phyloP scores from a whole-genome alignment of 2,113 vertebrate genomes.

The Chaetodon auriga region DNA sequence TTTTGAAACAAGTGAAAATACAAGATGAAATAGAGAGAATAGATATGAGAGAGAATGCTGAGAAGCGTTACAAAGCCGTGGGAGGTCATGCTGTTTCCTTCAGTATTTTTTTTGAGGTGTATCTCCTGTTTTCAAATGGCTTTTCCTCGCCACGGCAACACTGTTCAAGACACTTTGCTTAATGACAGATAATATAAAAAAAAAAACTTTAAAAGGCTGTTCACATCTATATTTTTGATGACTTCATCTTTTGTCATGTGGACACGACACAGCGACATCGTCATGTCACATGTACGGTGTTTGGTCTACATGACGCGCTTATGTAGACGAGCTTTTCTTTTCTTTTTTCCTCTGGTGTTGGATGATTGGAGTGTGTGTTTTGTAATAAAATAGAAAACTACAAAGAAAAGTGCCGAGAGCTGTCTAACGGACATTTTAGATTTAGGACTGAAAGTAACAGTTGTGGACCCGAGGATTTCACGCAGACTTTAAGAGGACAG shows the following conservation, averaged over 20 bases:
- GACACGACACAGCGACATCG: constrained; percentile 41
- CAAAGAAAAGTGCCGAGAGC: constrained; percentile 56
- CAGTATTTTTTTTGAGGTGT: constrained; percentile 70
- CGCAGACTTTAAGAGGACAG: constrained; percentile 12
- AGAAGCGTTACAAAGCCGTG: constrained; percentile 52
- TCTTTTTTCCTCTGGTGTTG: constrained; percentile 39
- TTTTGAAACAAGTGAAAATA: constrained; percentile 67
- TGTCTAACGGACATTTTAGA: constrained; percentile 58
- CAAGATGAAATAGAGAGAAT: constrained; percentile 60
- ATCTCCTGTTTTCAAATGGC: constrained; percentile 72
- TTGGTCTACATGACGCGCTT: constrained; percentile 56
- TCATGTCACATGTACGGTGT: constrained; percentile 49
- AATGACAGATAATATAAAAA: constrained; percentile 49
- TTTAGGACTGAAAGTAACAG: constrained; percentile 13
- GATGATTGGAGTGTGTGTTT: constrained; percentile 75
- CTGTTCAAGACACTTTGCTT: constrained; percentile 77
- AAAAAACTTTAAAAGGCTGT: constrained; percentile 74
- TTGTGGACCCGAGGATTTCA: constrained; percentile 51
- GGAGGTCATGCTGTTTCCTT: constrained; percentile 60
- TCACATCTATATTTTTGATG: constrained; percentile 81
- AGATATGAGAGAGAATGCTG: constrained; percentile 55
- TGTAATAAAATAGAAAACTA: constrained; percentile 75
- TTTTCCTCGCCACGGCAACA: constrained; percentile 70
- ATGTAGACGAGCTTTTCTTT: constrained; percentile 61
- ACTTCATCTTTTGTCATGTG: constrained; percentile 65